Evolutionary conservation across 2,888 invertebrate species (phyloP).

Genomic region (Leucophenga maculata): DNA sequence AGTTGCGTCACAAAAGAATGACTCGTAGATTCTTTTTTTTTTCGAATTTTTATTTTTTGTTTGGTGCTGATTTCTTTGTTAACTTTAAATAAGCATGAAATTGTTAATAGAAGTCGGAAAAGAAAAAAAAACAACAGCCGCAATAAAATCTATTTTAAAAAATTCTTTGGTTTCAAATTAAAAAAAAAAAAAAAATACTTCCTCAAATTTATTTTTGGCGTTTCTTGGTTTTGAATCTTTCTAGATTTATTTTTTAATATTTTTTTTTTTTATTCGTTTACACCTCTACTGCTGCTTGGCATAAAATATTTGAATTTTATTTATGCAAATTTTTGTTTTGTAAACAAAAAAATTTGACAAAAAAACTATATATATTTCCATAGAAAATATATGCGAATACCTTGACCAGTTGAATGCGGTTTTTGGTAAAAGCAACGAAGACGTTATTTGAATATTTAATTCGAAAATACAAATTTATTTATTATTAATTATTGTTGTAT

Average conservation of each 20-base stretch:
- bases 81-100: conserved; percentile 19
- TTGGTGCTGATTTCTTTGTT: not conserved
- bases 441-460: too few species aligned
- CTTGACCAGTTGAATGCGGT: too few species aligned
- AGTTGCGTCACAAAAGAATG: too few species aligned
- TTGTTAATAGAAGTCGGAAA: conserved; percentile 24
- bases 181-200: conserved; percentile 29
- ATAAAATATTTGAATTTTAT: not conserved
- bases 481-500: too few species aligned
- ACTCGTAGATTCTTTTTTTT: not conserved
- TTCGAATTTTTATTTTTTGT: not conserved
- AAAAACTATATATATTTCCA: too few species aligned
- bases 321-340: not conserved
- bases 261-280: not conserved
- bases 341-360: conserved; percentile 9
- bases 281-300: too few species aligned
- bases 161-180: conserved; percentile 1
- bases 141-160: too few species aligned
- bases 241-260: not conserved
- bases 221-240: not conserved
- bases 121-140: not conserved
- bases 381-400: not conserved
- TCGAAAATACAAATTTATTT: too few species aligned
- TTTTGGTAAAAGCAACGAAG: too few species aligned
- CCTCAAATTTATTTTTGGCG: not conserved